Evolutionary conservation across 2,797 vertebrate genomes (phyloP).

Genomic region (Antrozous pallidus): DNA sequence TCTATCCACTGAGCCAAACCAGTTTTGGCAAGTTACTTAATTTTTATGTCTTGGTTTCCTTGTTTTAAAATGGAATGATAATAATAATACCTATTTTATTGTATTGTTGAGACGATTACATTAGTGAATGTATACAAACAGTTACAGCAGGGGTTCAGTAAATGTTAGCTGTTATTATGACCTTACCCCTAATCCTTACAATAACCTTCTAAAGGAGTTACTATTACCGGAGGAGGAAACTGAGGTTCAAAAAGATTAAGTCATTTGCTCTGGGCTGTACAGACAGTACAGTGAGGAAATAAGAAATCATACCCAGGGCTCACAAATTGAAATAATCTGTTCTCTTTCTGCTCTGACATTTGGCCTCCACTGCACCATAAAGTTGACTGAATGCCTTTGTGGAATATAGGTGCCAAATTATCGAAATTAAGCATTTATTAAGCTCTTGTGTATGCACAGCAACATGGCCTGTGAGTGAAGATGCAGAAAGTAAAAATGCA

Average conservation of each 20-base stretch:
- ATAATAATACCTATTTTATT: not conserved
- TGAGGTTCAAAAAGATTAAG: not conserved
- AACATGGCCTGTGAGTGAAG: not conserved
- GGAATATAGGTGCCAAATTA: not conserved
- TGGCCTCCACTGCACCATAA: not conserved
- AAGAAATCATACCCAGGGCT: not conserved
- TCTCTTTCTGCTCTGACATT: not conserved
- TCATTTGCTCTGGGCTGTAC: not conserved
- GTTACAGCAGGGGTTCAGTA: not conserved
- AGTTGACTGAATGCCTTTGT: not conserved
- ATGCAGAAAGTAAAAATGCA: not conserved
- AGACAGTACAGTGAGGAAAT: not conserved
- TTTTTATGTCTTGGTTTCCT: not conserved
- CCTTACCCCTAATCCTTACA: not conserved
- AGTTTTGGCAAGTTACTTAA: not conserved
- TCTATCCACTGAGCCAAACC: too few species aligned
- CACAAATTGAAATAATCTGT: not conserved
- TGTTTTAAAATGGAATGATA: not conserved
- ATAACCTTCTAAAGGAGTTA: not conserved
- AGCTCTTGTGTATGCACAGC: not conserved
- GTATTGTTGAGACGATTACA: not conserved
- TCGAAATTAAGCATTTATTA: constrained; percentile 13
- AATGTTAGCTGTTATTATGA: not conserved
- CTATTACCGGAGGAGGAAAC: not conserved
- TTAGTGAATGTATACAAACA: not conserved